Evolutionary conservation across 2,113 vertebrate genomes (phyloP).

Genomic region (Campylorhamphus procurvoides): DNA sequence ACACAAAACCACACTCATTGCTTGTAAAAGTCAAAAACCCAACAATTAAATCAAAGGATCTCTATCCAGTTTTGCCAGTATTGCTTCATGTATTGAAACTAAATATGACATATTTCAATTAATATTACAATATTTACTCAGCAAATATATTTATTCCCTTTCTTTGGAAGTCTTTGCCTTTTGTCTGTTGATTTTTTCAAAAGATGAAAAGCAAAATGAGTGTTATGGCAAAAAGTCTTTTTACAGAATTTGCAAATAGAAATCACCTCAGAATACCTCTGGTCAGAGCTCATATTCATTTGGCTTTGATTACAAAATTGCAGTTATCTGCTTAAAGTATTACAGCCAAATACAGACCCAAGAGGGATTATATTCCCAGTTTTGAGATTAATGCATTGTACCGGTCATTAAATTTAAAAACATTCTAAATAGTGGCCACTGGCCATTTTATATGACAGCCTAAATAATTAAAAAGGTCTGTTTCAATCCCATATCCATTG

Average conservation of each 20-base stretch:
- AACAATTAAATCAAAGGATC: neutral
- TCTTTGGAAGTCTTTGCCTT: slow-evolving; percentile 1
- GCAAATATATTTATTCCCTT: slow-evolving; percentile 37
- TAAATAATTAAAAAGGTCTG: slow-evolving; percentile 30
- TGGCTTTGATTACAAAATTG: slow-evolving; percentile 30
- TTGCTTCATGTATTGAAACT: neutral
- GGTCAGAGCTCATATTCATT: slow-evolving; percentile 18
- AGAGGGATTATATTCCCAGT: slow-evolving; percentile 28
- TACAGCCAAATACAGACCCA: neutral
- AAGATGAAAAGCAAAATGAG: neutral
- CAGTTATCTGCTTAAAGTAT: slow-evolving; percentile 34
- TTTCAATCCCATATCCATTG: neutral
- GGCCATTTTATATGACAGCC: neutral
- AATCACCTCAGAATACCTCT: slow-evolving; percentile 39
- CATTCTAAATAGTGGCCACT: slow-evolving; percentile 17
- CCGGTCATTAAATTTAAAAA: slow-evolving; percentile 28
- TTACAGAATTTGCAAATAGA: slow-evolving; percentile 16
- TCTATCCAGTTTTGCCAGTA: slow-evolving; percentile 34
- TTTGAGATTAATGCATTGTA: slow-evolving; percentile 38
- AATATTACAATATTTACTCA: slow-evolving; percentile 44
- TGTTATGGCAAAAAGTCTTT: neutral
- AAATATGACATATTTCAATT: slow-evolving; percentile 1
- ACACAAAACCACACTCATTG: neutral
- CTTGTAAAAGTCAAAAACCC: neutral
- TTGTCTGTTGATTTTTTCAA: slow-evolving; percentile 2